A percentile compares a stretch with the other conserved stretches of the same genome.
Evolutionary conservation across 2,888 invertebrate species (phyloP).

Genomic region (Taphrorychus bicolor): DNA sequence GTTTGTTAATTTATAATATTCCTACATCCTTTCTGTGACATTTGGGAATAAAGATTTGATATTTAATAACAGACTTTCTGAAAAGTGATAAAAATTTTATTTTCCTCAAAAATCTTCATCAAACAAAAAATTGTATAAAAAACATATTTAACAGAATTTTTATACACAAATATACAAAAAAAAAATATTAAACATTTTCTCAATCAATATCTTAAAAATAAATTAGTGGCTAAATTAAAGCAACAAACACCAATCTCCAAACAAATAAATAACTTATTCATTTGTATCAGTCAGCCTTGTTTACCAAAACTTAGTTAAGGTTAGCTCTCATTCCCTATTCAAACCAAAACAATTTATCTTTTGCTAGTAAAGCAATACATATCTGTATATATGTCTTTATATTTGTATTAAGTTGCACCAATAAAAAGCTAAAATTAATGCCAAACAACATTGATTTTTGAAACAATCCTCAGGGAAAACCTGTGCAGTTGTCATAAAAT

Average conservation of each 20-base stretch:
- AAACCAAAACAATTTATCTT: background rate
- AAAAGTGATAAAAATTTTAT: conserved; percentile 33
- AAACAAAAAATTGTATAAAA: background rate
- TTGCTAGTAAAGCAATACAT: background rate
- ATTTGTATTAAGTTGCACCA: background rate
- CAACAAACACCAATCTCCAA: background rate
- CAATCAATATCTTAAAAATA: background rate
- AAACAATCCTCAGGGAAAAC: too few species aligned
- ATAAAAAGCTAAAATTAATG: background rate
- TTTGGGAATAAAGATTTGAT: too few species aligned
- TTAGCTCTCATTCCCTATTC: too few species aligned
- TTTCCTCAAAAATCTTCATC: background rate
- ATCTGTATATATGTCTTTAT: background rate
- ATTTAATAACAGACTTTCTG: background rate
- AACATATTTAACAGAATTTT: background rate
- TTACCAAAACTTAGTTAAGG: too few species aligned
- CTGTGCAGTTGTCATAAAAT: background rate
- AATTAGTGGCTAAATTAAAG: background rate
- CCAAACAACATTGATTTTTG: background rate
- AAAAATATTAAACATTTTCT: background rate
- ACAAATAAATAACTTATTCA: background rate
- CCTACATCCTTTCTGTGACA: too few species aligned
- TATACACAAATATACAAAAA: background rate
- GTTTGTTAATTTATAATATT: too few species aligned
- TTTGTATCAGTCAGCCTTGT: background rate